Base-by-base conservation (phyloP, 2,797 vertebrate species). In the Tokudaia muenninki region DNA sequence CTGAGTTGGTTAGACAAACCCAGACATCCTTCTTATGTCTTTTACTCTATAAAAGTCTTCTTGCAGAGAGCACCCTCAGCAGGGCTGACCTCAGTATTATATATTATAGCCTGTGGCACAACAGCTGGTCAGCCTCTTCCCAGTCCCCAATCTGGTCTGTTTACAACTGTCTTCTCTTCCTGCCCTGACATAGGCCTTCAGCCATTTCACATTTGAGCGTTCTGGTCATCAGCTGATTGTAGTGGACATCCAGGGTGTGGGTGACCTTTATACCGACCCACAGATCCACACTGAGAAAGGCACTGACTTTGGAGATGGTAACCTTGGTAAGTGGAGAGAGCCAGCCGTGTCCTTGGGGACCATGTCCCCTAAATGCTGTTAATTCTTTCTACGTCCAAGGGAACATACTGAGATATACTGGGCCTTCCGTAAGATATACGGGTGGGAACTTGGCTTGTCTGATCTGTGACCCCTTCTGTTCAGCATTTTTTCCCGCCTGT, bases 191-290 rank as follows among this genome's bases (percentile, higher is more conserved):
- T 52, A 99, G 99, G 99, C 99, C 79, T 99, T 99, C 95, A 99
- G 99, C 97, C 99, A 99, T 98, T 99, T 99, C 98, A 98, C 99
- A 0, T 99, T 99, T 86, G 99, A 99, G 98, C 99, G 99, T 59
- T 99, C 99, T 0, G 99, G 99, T 91, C 99, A 99, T 98, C 99
- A 99, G 90, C 99, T 99, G 97, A 99, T 99, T 11, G 99, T 99
- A 78, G 99, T 99, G 87, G 99, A 99, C 98, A 99, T 99, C 98
- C 99, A 99, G 97, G 99, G 99, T 14, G 99, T 99, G 1, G 99
- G 99, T 4, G 99, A 99, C 97, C 99, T 99, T 83, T 99, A 99
- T 98, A 99, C 99, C 0, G 99, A 99, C 98, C 99, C 99, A 77
- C 99, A 99, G 98, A 99, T 99, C 98, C 99, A 99, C 98, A 99